phyloP scores from a whole-genome alignment of 1,140 invertebrate species.

The Hyles euphorbiae region DNA sequence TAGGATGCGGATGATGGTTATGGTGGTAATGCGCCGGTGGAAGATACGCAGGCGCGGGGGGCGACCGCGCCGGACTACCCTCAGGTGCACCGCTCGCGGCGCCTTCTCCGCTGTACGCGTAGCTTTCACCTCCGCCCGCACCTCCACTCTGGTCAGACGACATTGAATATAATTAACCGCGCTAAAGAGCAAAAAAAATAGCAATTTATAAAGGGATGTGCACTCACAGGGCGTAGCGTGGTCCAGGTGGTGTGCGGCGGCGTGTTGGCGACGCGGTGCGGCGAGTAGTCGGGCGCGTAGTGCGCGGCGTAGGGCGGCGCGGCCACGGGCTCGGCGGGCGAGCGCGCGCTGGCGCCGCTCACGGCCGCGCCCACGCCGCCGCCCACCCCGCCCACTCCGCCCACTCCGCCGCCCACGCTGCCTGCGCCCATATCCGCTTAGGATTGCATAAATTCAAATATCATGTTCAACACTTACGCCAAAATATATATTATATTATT shows the following conservation, averaged over 20 bases:
- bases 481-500: not conserved
- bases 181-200: not conserved
- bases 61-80: conserved; percentile 51
- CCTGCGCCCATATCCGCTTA: too few species aligned
- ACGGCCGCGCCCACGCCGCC: conserved; percentile 16
- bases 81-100: conserved; percentile 22
- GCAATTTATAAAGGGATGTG: too few species aligned
- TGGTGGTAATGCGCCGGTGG: conserved; percentile 88
- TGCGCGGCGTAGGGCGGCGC: conserved; percentile 40
- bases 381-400: conserved; percentile 12
- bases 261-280: conserved; percentile 56
- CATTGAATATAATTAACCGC: not conserved
- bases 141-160: conserved; percentile 41
- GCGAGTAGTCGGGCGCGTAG: conserved; percentile 61
- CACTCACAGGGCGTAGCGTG: conserved; percentile 48
- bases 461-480: not conserved
- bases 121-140: conserved; percentile 47
- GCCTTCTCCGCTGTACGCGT: conserved; percentile 60
- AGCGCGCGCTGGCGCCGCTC: conserved; percentile 36
- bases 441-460: not conserved
- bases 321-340: conserved; percentile 31
- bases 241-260: conserved; percentile 65
- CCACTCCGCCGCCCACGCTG: conserved; percentile 6
- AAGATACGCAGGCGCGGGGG: conserved; percentile 90
- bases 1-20: conserved; percentile 47